Evolutionary conservation across 35 echinoderm and acorn worm genomes (phyloP).

Genomic region (Chiridota heheva): DNA sequence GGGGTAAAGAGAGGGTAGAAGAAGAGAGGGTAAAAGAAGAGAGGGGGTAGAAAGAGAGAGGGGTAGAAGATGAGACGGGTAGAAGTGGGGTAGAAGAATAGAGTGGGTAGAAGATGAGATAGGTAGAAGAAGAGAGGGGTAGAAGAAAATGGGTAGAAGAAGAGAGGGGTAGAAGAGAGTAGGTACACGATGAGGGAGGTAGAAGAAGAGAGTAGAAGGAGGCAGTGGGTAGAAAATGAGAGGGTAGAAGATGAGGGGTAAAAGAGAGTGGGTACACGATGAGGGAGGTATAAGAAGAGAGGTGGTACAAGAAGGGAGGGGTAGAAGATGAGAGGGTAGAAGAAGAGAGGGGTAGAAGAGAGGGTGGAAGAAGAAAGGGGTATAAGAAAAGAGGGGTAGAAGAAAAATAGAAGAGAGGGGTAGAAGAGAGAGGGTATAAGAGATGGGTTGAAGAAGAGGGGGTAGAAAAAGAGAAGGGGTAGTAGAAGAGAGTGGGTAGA

Average conservation of each 20-base stretch:
- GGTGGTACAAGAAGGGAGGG: not conserved
- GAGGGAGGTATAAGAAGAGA: not conserved
- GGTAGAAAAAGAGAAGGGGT: no score
- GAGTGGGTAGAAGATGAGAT: not conserved
- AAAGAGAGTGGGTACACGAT: not conserved
- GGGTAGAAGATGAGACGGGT: not conserved
- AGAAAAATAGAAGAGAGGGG: no score
- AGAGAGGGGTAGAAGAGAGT: not conserved
- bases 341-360: no score
- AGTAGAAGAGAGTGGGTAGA: no score
- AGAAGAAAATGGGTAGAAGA: not conserved
- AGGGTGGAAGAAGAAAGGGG: no score
- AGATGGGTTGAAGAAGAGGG: no score
- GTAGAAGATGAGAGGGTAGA: no score
- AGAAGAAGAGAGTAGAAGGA: not conserved
- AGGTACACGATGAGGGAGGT: not conserved
- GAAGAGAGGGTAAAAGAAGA: not conserved
- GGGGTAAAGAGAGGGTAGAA: not conserved
- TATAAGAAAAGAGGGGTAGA: no score
- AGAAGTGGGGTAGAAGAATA: no score
- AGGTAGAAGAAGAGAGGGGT: not conserved
- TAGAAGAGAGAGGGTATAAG: no score
- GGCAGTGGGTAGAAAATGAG: not conserved
- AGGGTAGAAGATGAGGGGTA: not conserved
- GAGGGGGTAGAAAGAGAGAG: no score